Percentiles rank a stretch among this genome's conserved stretches.
Conservation (phyloP, 2,113 vertebrate species). For the Pituophis catenifer region DNA sequence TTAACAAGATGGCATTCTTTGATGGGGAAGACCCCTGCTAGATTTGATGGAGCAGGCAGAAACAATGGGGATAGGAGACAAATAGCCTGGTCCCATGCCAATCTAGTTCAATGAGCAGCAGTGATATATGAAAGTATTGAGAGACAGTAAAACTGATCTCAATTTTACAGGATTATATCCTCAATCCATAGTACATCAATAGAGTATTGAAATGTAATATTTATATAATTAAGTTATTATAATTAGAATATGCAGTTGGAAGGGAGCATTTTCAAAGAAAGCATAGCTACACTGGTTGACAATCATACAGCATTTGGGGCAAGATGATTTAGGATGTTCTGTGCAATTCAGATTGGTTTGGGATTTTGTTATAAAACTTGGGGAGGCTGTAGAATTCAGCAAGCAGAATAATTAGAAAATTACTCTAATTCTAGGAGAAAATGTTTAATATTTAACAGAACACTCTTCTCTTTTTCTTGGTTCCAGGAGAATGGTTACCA, state of each 20-base stretch:
- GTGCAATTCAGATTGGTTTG: neutral
- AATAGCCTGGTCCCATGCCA: neutral
- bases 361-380: neutral
- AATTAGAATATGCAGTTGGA: neutral
- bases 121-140: neutral
- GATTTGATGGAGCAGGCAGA: neutral
- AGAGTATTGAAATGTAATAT: neutral
- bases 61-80: neutral
- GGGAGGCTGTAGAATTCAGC: neutral
- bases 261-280: neutral
- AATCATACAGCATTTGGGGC: neutral
- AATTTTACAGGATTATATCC: neutral
- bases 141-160: neutral
- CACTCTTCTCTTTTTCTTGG: conserved; percentile 12
- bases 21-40: neutral
- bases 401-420: neutral
- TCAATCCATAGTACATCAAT: neutral
- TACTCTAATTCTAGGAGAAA: neutral
- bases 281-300: neutral
- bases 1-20: neutral
- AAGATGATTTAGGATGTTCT: neutral
- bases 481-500: conserved; percentile 91
- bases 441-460: neutral
- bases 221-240: neutral
- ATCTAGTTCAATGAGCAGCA: neutral